Conservation (phyloP, 2,888 invertebrate genomes). For the Lepetodrilus schrolli region DNA sequence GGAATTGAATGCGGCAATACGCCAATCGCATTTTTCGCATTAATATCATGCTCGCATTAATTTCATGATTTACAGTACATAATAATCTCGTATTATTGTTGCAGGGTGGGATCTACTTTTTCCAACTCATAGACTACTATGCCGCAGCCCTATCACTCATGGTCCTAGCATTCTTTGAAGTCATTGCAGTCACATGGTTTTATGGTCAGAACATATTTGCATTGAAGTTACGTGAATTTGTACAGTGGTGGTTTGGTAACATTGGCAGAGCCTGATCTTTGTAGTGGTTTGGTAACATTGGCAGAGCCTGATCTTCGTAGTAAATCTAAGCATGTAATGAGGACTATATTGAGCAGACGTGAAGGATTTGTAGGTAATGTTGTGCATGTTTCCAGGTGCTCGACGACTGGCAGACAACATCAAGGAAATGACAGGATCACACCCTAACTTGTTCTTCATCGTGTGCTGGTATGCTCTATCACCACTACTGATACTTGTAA, state of each 20-base stretch:
- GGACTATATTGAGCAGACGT: no score
- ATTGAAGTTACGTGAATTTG: no score
- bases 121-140: conserved; percentile 72
- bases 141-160: conserved; percentile 72
- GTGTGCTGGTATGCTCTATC: conserved; percentile 90
- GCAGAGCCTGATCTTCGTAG: no score
- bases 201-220: no score
- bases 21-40: no score
- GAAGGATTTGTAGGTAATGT: not conserved
- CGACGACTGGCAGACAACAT: conserved; percentile 86
- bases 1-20: no score
- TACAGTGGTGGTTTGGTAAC: no score
- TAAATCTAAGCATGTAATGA: no score
- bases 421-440: conserved; percentile 90
- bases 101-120: conserved; percentile 74
- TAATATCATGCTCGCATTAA: no score
- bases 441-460: conserved; percentile 87
- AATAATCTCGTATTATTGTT: conserved; percentile 41
- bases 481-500: conserved; percentile 85
- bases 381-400: conserved; percentile 77
- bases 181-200: conserved; percentile 71
- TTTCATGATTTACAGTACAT: no score
- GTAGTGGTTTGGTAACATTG: no score
- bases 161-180: conserved; percentile 73
- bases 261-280: no score